A percentile compares a stretch with the other conserved stretches of the same genome.
Evolutionary conservation across 2,888 invertebrate genomes (phyloP).

Genomic region (Tortricodes alternella): DNA sequence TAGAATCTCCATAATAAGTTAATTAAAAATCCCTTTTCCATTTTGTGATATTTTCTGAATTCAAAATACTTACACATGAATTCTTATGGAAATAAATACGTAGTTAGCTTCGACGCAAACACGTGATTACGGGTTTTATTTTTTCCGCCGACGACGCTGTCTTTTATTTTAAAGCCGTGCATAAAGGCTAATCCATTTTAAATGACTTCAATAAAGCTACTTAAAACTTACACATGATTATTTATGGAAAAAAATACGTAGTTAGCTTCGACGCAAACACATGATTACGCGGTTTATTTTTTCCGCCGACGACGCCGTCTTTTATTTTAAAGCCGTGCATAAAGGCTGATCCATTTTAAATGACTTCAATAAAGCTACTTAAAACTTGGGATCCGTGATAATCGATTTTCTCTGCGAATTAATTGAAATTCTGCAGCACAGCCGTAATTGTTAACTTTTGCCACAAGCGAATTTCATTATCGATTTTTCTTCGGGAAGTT

Average conservation of each 20-base stretch:
- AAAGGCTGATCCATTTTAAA: slow-evolving; percentile 5
- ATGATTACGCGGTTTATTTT: neutral
- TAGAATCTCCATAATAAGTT: too few relatives aligned
- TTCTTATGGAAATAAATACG: too few relatives aligned
- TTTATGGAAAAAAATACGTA: too few relatives aligned
- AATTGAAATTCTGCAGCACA: neutral
- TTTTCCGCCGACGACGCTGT: neutral
- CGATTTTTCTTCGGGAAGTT: slow-evolving; percentile 2
- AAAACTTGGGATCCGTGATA: neutral
- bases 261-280: neutral
- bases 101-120: neutral
- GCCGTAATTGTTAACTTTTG: neutral
- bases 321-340: slow-evolving; percentile 1
- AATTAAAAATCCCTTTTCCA: too few relatives aligned
- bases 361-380: neutral
- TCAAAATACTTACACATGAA: too few relatives aligned
- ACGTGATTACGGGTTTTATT: neutral
- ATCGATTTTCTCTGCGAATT: neutral
- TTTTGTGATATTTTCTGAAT: too few relatives aligned
- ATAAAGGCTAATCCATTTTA: slow-evolving; percentile 5
- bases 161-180: slow-evolving; percentile 1
- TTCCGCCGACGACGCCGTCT: neutral
- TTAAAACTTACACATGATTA: too few relatives aligned
- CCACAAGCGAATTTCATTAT: neutral
- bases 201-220: neutral